phyloP scores from a whole-genome alignment of 1,140 invertebrate genomes.

The Vanessa atalanta region DNA sequence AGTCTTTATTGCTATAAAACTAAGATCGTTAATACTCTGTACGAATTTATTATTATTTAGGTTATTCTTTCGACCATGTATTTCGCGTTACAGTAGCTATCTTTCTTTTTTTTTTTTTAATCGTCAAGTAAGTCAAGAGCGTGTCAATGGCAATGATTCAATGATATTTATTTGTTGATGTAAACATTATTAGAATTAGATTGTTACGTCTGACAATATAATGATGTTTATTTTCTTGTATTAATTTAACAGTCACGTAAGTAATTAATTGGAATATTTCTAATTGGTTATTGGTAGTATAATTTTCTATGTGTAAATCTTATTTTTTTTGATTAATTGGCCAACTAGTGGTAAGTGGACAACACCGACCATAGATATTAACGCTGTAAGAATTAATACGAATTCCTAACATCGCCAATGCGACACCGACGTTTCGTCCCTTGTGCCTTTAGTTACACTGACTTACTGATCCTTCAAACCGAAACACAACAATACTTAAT shows the following conservation, averaged over 20 bases:
- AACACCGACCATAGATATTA: too few species aligned
- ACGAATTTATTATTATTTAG: background rate
- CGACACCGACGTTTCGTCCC: too few species aligned
- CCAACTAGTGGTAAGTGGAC: too few species aligned
- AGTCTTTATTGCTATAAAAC: background rate
- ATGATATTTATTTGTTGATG: background rate
- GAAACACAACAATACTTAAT: too few species aligned
- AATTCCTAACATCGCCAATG: too few species aligned
- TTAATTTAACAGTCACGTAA: conserved; percentile 1
- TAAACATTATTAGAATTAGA: background rate
- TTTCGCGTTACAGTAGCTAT: conserved; percentile 15
- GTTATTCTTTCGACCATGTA: conserved; percentile 15
- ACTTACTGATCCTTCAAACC: too few species aligned
- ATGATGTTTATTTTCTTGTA: conserved; percentile 3
- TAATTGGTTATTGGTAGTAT: background rate
- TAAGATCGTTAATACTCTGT: conserved; percentile 13
- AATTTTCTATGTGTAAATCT: too few species aligned
- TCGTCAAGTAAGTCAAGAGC: conserved; percentile 29
- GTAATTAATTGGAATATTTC: background rate
- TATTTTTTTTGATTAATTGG: too few species aligned
- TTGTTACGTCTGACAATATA: background rate
- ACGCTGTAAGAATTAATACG: too few species aligned
- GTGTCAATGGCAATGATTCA: conserved; percentile 27
- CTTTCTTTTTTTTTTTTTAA: conserved; percentile 14
- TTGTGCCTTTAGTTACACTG: too few species aligned